Evolutionary conservation across 2,797 vertebrate genomes (phyloP).

Genomic region (Kryptopterus vitreolus): DNA sequence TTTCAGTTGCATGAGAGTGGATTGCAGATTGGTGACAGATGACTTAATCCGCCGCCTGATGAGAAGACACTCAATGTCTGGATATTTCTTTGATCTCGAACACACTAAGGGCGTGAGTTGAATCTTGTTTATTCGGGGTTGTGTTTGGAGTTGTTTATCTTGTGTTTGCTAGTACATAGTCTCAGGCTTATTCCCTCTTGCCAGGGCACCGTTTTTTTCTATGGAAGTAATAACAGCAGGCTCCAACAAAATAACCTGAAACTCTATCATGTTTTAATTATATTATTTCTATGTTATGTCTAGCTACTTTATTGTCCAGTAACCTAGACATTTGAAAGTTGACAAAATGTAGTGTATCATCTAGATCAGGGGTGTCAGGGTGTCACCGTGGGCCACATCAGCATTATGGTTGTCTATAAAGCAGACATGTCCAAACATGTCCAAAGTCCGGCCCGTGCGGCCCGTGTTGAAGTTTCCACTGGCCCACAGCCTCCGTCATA

Average conservation of each 20-base stretch:
- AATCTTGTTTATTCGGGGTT: neutral
- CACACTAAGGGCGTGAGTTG: neutral
- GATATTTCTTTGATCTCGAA: slow-evolving; percentile 31
- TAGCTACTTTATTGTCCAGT: neutral
- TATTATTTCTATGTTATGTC: neutral
- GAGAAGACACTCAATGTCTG: neutral
- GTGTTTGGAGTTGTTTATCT: neutral
- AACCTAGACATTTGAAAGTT: neutral
- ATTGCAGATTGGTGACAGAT: slow-evolving; percentile 22
- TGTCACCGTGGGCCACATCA: no score
- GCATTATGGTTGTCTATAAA: no score
- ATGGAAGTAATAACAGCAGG: neutral
- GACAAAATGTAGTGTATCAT: neutral
- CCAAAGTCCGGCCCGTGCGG: no score
- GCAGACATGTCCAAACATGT: no score
- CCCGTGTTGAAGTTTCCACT: no score
- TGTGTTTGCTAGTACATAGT: neutral
- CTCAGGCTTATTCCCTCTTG: neutral
- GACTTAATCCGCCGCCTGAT: slow-evolving; percentile 14
- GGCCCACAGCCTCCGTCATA: no score
- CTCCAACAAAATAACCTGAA: neutral
- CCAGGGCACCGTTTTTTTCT: neutral
- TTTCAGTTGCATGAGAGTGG: slow-evolving; percentile 24
- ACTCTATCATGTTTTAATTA: neutral
- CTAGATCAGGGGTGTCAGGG: no score